A percentile compares a stretch with the other conserved stretches of the same genome.
Conservation (phyloP, 2,113 vertebrate species). For the Salvelinus alpinus region DNA sequence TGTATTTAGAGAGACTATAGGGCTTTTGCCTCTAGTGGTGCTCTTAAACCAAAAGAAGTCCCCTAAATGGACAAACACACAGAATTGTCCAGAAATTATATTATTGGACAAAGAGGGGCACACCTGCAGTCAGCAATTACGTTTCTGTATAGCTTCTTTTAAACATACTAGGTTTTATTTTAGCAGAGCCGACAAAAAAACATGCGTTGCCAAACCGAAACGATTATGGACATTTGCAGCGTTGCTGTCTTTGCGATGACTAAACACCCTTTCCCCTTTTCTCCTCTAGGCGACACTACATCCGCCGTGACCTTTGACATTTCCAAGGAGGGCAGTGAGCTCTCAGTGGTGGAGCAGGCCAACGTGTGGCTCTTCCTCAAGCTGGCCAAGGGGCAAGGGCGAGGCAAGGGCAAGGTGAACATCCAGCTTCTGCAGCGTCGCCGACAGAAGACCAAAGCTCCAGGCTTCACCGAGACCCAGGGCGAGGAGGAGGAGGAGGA, state of each 20-base stretch:
- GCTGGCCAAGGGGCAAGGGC: constrained; percentile 79
- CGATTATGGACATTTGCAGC: not conserved
- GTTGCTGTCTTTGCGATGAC: not conserved
- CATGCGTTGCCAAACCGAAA: not conserved
- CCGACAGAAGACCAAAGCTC: constrained; percentile 57
- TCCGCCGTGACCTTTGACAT: constrained; percentile 87
- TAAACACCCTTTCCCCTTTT: constrained; percentile 40
- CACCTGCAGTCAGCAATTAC: no score
- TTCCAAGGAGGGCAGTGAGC: constrained; percentile 81
- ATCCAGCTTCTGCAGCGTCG: constrained; percentile 76
- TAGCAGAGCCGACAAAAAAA: not conserved
- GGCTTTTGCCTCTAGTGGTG: not conserved
- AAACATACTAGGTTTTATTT: no score
- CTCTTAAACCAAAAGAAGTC: no score
- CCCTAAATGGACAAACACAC: no score
- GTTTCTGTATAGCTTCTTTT: no score
- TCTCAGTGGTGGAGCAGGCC: constrained; percentile 84
- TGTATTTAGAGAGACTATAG: not conserved
- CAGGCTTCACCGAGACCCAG: constrained; percentile 25
- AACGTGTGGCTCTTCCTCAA: constrained; percentile 94
- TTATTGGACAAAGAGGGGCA: no score
- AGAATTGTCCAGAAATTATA: no score
- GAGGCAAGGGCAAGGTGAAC: constrained; percentile 83
- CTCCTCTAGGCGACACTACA: constrained; percentile 71
- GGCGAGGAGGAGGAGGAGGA: constrained; percentile 76